Evolutionary conservation across 2,797 vertebrate genomes (phyloP).

Genomic region (Ambastaia sidthimunki): DNA sequence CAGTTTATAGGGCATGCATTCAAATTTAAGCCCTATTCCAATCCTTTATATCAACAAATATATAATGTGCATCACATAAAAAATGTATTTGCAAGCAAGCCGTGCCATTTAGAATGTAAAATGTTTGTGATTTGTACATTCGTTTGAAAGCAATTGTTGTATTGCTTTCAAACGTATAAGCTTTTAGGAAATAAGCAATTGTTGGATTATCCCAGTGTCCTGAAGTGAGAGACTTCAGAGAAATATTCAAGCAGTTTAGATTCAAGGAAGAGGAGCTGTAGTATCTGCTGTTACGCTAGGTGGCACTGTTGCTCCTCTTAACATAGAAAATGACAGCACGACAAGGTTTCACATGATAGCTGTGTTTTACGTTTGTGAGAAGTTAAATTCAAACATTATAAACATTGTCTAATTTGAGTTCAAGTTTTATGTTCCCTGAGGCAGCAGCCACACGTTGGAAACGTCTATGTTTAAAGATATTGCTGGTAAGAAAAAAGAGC

Average conservation of each 20-base stretch:
- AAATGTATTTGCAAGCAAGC: background rate
- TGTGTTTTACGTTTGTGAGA: too few relatives aligned
- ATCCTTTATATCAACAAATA: background rate
- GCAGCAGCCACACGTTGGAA: background rate
- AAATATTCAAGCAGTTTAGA: too few relatives aligned
- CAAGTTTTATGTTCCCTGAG: background rate
- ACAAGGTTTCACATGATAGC: background rate
- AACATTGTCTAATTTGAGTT: background rate
- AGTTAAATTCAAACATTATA: too few relatives aligned
- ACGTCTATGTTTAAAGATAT: background rate
- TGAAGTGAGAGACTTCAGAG: background rate
- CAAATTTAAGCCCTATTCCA: background rate
- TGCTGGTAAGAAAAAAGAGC: background rate
- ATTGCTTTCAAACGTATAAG: background rate
- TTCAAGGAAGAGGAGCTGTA: background rate
- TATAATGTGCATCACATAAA: background rate
- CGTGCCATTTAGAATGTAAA: background rate
- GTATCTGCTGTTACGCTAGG: conserved; percentile 48
- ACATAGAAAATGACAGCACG: background rate
- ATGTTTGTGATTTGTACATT: background rate
- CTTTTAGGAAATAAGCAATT: background rate
- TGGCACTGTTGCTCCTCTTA: conserved; percentile 69
- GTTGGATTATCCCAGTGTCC: background rate
- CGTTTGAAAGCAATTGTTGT: background rate
- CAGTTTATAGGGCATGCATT: background rate